Evolutionary conservation across 2,888 invertebrate genomes (phyloP).

Genomic region (Philonicus albiceps): DNA sequence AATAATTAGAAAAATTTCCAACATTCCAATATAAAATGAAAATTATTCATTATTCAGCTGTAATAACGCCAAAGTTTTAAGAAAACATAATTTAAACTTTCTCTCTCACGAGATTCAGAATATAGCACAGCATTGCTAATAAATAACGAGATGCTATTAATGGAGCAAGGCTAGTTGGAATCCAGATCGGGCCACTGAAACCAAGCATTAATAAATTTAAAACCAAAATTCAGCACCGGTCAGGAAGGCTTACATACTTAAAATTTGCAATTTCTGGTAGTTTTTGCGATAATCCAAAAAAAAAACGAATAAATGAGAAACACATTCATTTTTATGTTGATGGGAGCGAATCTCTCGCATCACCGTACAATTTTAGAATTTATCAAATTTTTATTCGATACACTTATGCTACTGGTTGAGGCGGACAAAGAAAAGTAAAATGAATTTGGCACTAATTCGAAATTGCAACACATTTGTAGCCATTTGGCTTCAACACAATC

Average conservation of each 20-base stretch:
- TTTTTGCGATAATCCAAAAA: not conserved
- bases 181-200: not conserved
- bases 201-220: not conserved
- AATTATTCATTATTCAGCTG: not conserved
- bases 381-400: not conserved
- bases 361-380: not conserved
- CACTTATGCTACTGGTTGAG: not conserved
- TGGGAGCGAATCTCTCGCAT: not conserved
- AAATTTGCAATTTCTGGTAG: not conserved
- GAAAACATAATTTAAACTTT: not conserved
- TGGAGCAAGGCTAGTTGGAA: not conserved
- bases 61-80: not conserved
- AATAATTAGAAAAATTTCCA: too few species aligned
- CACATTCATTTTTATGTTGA: not conserved
- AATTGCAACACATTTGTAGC: not conserved
- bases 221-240: not conserved
- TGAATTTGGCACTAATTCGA: not conserved
- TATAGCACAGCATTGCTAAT: not conserved
- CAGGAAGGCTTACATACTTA: not conserved
- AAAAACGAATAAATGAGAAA: not conserved
- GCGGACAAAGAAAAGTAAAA: not conserved
- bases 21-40: too few species aligned
- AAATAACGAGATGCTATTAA: constrained; percentile 18
- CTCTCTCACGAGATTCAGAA: not conserved
- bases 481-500: not conserved